A percentile compares a stretch with the other conserved stretches of the same genome.
Conservation (phyloP, 1,140 invertebrate species). For the Drosophila pruinosa region DNA sequence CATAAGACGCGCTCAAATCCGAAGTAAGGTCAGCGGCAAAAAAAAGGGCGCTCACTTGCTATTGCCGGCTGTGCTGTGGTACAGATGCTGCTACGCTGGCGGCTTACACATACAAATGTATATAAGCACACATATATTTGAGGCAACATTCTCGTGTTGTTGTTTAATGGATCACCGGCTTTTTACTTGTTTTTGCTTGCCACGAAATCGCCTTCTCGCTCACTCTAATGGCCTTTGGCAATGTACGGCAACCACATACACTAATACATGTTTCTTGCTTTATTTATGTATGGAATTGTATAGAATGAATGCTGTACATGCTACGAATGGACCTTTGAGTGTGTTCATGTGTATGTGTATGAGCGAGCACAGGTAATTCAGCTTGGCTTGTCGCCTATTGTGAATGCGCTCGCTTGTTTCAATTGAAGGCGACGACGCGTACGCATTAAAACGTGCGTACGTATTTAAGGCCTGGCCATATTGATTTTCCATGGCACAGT, state of each 20-base stretch:
- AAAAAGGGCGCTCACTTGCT: conserved; percentile 69
- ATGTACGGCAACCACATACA: conserved; percentile 16
- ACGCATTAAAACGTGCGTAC: conserved; percentile 52
- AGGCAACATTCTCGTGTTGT: conserved; percentile 31
- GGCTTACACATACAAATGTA: conserved; percentile 34
- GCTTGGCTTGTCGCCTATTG: conserved; percentile 53
- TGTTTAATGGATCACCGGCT: conserved; percentile 77
- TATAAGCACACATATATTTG: conserved; percentile 16
- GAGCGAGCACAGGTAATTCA: conserved; percentile 48
- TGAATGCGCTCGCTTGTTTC: conserved; percentile 42
- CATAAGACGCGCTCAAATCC: conserved; percentile 45
- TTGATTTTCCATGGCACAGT: conserved; percentile 56
- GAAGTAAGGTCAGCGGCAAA: conserved; percentile 66
- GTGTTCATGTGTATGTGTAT: conserved; percentile 22
- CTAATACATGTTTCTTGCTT: background rate
- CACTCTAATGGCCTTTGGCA: conserved; percentile 36
- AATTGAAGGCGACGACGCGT: conserved; percentile 53
- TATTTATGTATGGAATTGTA: conserved; percentile 21
- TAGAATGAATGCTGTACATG: conserved; percentile 52
- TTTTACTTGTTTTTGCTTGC: conserved; percentile 69
- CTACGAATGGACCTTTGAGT: conserved; percentile 18
- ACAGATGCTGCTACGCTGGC: conserved; percentile 68
- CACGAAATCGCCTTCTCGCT: conserved; percentile 50
- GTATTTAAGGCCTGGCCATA: conserved; percentile 50
- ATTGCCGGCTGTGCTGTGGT: conserved; percentile 56